Conservation (phyloP, 2,888 invertebrate species). For the Rhagophthalmus giganteus region DNA sequence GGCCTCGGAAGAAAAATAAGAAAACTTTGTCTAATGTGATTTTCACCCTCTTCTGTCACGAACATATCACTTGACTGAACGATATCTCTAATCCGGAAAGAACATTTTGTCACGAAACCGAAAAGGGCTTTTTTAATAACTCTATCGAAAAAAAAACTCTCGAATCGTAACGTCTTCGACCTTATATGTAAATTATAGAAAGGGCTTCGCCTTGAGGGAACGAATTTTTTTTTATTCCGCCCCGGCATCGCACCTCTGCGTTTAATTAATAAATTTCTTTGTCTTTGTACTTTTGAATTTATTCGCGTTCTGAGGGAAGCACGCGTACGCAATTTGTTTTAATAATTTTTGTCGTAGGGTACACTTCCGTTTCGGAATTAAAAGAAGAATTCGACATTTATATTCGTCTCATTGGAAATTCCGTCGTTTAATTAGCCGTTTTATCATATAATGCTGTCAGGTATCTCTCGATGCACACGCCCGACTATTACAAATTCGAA, state of each 20-base stretch:
- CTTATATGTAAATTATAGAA: not conserved
- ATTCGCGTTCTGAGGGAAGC: slow-evolving; percentile 20
- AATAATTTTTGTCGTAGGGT: slow-evolving; percentile 22
- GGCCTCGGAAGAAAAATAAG: slow-evolving; percentile 27
- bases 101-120: slow-evolving; percentile 1
- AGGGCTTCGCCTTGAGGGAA: no score
- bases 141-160: not conserved
- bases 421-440: slow-evolving; percentile 22
- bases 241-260: slow-evolving; percentile 19
- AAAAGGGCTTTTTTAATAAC: not conserved
- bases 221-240: slow-evolving; percentile 18
- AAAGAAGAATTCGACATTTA: slow-evolving; percentile 12
- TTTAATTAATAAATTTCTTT: slow-evolving; percentile 27
- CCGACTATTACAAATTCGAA: no score
- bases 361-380: slow-evolving; percentile 11
- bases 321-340: slow-evolving; percentile 23
- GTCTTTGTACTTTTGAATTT: slow-evolving; percentile 18
- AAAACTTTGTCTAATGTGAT: slow-evolving; percentile 34
- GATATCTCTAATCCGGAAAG: slow-evolving; percentile 7
- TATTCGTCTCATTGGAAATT: slow-evolving; percentile 6
- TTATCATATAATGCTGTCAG: no score
- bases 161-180: not conserved
- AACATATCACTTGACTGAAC: slow-evolving; percentile 12
- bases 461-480: no score
- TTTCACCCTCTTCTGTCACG: slow-evolving; percentile 20